Base-by-base conservation (phyloP, 2,797 vertebrate genomes). In the Remorina albescens region DNA sequence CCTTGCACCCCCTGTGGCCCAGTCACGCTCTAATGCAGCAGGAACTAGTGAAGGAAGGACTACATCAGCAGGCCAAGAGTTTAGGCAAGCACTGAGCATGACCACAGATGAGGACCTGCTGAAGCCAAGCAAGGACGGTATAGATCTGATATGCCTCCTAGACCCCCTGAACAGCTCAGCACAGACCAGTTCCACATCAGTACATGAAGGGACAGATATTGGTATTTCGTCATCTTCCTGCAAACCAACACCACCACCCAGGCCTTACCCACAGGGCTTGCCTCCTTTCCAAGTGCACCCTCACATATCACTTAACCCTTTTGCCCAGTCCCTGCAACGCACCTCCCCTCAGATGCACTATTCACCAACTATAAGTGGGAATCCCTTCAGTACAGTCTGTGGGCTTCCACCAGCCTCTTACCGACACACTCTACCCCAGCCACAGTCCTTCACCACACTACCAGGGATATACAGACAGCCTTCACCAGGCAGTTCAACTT, bases 81-180 rank as follows among this genome's bases (percentile, higher is more conserved):
- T 88, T 61, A 90, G 90, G 37, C 95, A 94, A 68, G 74, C 93
- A 0, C 83, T 90, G 9, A 87, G 76, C 34, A 87, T 90, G 79
- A 91, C 82, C 13, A 76, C 91, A 8, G 85, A 90, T 10, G 54
- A 83, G 0, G 95, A 96, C 78, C 83, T 95, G 75, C 92, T 97
- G 12, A 95, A 95, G 54, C 93, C 96, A 0, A 74, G 88, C 36
- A 94, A 83, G 47, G 90, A 92, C 55, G 88, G 86, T 0, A 86
- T 95, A 2, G 93, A 96, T 68, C 93, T 99, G 68, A 91, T 99
- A 2, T 95, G 94, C 63, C 95, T 99, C 37, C 93, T 99, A 59
- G 98, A 99, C 86, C 98, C 98, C 0, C 92, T 99, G 41, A 94
- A 0, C 26, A 87, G 28, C 55, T 89, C 15, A 59, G 84, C 51